These are phyloP conservation scores for Caracal caracal DNA, from an alignment of 2,113 vertebrate genomes.

Conservation along the genomic window DNA sequence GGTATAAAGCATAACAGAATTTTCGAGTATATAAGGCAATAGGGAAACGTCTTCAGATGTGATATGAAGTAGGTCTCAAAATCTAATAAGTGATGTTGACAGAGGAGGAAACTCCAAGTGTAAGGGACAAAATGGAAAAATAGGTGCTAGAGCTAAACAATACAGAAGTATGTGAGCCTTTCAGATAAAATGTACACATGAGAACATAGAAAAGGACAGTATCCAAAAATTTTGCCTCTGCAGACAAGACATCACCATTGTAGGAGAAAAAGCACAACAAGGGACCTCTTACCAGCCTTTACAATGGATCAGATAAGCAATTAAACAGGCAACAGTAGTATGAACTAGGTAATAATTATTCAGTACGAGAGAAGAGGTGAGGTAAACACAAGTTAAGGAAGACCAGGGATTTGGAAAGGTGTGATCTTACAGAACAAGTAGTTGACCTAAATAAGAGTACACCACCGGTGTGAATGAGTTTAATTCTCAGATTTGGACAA, in stretches of 20 bases:
- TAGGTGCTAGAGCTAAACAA: background rate
- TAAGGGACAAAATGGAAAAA: background rate
- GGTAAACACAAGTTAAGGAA: background rate
- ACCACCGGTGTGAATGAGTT: background rate
- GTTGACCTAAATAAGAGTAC: background rate
- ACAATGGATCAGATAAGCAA: background rate
- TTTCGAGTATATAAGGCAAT: background rate
- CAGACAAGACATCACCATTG: background rate
- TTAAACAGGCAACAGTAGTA: background rate
- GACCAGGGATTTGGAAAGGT: background rate
- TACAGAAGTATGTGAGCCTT: background rate
- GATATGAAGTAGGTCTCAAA: background rate
- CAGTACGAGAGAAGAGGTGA: background rate
- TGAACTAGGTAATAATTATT: background rate
- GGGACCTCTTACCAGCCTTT: background rate
- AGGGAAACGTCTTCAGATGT: background rate
- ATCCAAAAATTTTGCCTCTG: background rate
- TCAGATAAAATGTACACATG: background rate
- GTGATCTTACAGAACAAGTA: background rate
- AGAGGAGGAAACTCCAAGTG: background rate
- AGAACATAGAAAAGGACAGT: background rate
- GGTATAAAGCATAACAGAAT: background rate
- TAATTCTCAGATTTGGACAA: background rate
- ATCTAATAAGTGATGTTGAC: background rate
- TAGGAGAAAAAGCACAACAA: background rate